A percentile compares a stretch with the other conserved stretches of the same genome.
phyloP scores from a whole-genome alignment of 2,797 vertebrate species.

The Sebastes umbrosus region DNA sequence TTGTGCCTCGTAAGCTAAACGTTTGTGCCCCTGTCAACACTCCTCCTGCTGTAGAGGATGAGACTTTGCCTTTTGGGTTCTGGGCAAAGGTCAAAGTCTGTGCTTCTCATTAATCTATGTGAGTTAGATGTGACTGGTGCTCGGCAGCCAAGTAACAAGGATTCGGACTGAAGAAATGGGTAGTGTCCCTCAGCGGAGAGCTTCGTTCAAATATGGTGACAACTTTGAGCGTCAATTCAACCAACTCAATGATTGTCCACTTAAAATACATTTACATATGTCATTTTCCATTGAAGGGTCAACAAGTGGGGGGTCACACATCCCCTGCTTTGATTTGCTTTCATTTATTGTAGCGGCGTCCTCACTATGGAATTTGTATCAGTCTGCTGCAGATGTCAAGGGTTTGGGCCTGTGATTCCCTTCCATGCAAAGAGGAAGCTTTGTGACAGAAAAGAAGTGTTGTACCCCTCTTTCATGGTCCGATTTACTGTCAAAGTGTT shows the following conservation, averaged over 20 bases:
- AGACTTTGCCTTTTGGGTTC: slow-evolving; percentile 3
- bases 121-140: slow-evolving; percentile 51
- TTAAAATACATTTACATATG: slow-evolving; percentile 27
- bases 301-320: not conserved
- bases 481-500: slow-evolving; percentile 65
- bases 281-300: not conserved
- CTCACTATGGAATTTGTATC: slow-evolving; percentile 9
- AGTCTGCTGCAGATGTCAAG: slow-evolving; percentile 30
- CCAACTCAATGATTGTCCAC: slow-evolving; percentile 18
- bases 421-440: slow-evolving; percentile 30
- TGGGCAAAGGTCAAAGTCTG: slow-evolving; percentile 36
- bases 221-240: slow-evolving; percentile 41
- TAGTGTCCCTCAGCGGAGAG: slow-evolving; percentile 11
- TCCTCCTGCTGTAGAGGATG: not conserved
- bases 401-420: slow-evolving; percentile 12
- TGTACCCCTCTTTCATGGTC: slow-evolving; percentile 38
- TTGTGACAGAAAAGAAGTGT: slow-evolving; percentile 31
- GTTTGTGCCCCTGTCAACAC: slow-evolving; percentile 40
- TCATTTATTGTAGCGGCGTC: slow-evolving; percentile 1
- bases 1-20: slow-evolving; percentile 21
- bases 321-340: slow-evolving; percentile 2
- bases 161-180: slow-evolving; percentile 43
- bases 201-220: slow-evolving; percentile 35
- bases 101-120: slow-evolving; percentile 37
- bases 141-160: slow-evolving; percentile 50